Percentiles rank a stretch among this genome's conserved stretches.
Evolutionary conservation across 2,888 invertebrate species (phyloP).

Genomic region (Polietes domitor): DNA sequence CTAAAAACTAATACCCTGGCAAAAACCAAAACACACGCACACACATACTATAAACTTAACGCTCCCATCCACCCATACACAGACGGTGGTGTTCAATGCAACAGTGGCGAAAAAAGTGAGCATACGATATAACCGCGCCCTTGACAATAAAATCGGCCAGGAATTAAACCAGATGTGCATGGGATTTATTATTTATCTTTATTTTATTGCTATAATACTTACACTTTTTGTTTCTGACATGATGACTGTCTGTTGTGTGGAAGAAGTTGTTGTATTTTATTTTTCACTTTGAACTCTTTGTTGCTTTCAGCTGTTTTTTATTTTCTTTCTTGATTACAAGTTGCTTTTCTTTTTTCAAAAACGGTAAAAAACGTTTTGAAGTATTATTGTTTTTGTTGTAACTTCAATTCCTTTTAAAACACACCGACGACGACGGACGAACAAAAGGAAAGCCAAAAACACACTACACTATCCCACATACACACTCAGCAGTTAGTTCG

Average conservation of each 20-base stretch:
- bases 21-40: constrained; percentile 33
- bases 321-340: constrained; percentile 30
- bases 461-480: constrained; percentile 38
- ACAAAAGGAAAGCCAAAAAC: constrained; percentile 36
- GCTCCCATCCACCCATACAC: too few relatives aligned
- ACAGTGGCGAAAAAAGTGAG: constrained; percentile 50
- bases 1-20: neutral
- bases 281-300: neutral
- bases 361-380: constrained; percentile 10
- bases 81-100: constrained; percentile 41
- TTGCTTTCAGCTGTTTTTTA: constrained; percentile 4
- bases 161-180: constrained; percentile 14
- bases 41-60: constrained; percentile 24
- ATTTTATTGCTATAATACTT: constrained; percentile 68
- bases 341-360: too few relatives aligned
- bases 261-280: neutral
- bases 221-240: constrained; percentile 79
- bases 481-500: constrained; percentile 1
- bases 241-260: constrained; percentile 53
- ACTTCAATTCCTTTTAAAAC: constrained; percentile 10
- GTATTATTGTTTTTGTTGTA: constrained; percentile 2
- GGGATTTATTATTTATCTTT: too few relatives aligned
- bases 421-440: neutral
- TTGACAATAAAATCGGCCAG: constrained; percentile 49
- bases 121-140: constrained; percentile 62